Evolutionary conservation across 30 jellyfish, hydroid and myxozoan species (phyloP).

Genomic region (Aurelia coerulea): DNA sequence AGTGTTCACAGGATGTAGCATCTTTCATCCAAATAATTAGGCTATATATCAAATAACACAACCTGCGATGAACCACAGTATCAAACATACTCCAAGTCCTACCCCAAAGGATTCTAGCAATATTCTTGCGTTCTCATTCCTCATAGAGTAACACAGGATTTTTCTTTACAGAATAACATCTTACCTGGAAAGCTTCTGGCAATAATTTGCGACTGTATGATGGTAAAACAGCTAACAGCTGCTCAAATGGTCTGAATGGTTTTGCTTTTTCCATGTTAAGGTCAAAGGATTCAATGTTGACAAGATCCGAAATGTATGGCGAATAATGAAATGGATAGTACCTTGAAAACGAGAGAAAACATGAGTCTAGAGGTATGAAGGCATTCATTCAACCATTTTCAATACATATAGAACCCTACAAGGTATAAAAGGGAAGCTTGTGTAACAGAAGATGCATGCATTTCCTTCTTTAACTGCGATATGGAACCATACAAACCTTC

Average conservation of each 20-base stretch:
- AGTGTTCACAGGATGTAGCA: too few relatives aligned
- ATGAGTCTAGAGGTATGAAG: neutral
- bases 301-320: constrained; percentile 90
- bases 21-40: too few relatives aligned
- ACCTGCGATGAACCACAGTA: too few relatives aligned
- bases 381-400: neutral
- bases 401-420: too few relatives aligned
- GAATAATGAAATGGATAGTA: constrained; percentile 96
- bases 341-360: constrained; percentile 45
- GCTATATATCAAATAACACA: too few relatives aligned
- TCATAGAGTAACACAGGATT: neutral
- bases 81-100: too few relatives aligned
- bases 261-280: constrained; percentile 68
- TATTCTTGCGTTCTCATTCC: neutral
- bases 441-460: too few relatives aligned
- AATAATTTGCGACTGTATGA: constrained; percentile 84
- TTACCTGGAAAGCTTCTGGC: constrained; percentile 93
- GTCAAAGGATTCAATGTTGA: constrained; percentile 46
- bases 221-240: constrained; percentile 93
- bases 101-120: too few relatives aligned
- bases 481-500: too few relatives aligned
- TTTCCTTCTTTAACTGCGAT: too few relatives aligned
- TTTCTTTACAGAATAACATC: neutral
- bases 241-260: constrained; percentile 97
- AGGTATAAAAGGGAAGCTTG: too few relatives aligned